phyloP scores from a whole-genome alignment of 2,113 vertebrate species.

The Colistium nudipinnis region DNA sequence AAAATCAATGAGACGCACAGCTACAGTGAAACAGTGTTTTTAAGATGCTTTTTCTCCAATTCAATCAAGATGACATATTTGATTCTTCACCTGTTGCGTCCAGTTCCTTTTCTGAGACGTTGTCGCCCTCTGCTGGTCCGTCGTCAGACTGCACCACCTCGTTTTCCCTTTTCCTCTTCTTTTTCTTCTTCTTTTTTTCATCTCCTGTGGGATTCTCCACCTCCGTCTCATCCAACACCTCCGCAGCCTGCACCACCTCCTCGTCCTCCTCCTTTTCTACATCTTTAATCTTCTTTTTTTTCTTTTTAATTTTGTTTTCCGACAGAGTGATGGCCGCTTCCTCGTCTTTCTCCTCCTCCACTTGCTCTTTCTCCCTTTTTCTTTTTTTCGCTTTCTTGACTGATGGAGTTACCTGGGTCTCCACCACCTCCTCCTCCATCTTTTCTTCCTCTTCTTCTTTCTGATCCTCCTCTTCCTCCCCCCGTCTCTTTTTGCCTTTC shows the following conservation, averaged over 20 bases:
- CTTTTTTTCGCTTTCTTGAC: constrained; percentile 62
- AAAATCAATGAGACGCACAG: not conserved
- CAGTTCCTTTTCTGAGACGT: not conserved
- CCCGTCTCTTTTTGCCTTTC: constrained; percentile 10
- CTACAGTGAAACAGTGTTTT: not conserved
- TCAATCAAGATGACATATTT: not conserved
- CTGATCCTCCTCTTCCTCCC: not conserved
- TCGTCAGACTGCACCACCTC: constrained; percentile 27
- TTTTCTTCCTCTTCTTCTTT: not conserved
- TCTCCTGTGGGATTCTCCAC: not conserved
- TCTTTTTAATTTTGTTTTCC: constrained; percentile 37
- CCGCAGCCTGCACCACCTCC: not conserved
- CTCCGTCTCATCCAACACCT: not conserved
- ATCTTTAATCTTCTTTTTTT: constrained; percentile 6
- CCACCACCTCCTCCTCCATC: not conserved
- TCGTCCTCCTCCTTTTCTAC: constrained; percentile 7
- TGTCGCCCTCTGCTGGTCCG: constrained; percentile 47
- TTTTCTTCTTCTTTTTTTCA: constrained; percentile 29
- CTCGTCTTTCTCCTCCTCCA: constrained; percentile 6
- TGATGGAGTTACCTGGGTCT: not conserved
- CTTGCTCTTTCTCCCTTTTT: constrained; percentile 34
- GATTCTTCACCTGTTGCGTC: constrained; percentile 23
- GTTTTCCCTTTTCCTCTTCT: constrained; percentile 27
- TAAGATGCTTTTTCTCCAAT: not conserved
- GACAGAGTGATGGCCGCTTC: not conserved